Percentiles rank a stretch among this genome's conserved stretches.
phyloP scores from a whole-genome alignment of 2,797 vertebrate species.

The Pantherophis vulpinus region DNA sequence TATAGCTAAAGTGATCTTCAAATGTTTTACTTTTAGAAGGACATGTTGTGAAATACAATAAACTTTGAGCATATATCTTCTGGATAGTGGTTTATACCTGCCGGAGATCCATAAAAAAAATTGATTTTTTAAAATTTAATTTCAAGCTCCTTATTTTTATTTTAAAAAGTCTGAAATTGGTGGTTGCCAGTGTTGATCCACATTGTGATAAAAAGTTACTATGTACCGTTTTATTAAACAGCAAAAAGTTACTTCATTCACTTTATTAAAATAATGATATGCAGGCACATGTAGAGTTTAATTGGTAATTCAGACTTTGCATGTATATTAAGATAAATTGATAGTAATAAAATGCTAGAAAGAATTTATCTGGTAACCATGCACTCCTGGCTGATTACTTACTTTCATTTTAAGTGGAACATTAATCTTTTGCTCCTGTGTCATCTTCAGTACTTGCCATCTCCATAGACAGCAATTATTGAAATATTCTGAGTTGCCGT shows the following conservation, averaged over 20 bases:
- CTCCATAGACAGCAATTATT: neutral
- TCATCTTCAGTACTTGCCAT: slow-evolving; percentile 10
- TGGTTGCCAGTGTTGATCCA: slow-evolving; percentile 42
- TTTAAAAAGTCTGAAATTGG: slow-evolving; percentile 51
- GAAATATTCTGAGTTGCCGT: slow-evolving; percentile 4
- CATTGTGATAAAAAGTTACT: slow-evolving; percentile 40
- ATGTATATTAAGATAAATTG: slow-evolving; percentile 22
- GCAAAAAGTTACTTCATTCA: neutral
- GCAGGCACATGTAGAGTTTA: slow-evolving; percentile 12
- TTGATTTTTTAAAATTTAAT: slow-evolving; percentile 38
- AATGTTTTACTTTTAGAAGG: slow-evolving; percentile 54
- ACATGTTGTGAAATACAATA: slow-evolving; percentile 49
- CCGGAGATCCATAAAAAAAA: slow-evolving; percentile 54
- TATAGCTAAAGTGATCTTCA: slow-evolving; percentile 52
- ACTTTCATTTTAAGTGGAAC: slow-evolving; percentile 39
- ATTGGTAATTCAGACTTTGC: slow-evolving; percentile 23
- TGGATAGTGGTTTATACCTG: slow-evolving; percentile 61
- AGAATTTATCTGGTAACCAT: slow-evolving; percentile 32
- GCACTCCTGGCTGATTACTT: slow-evolving; percentile 31
- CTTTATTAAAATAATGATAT: neutral
- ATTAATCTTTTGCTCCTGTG: slow-evolving; percentile 32
- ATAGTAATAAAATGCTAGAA: slow-evolving; percentile 43
- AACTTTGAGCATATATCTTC: slow-evolving; percentile 50
- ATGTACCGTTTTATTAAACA: slow-evolving; percentile 21
- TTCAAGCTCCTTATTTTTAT: slow-evolving; percentile 60